Conservation (phyloP, 2,113 vertebrate genomes). For the Thamnaconus septentrionalis region DNA sequence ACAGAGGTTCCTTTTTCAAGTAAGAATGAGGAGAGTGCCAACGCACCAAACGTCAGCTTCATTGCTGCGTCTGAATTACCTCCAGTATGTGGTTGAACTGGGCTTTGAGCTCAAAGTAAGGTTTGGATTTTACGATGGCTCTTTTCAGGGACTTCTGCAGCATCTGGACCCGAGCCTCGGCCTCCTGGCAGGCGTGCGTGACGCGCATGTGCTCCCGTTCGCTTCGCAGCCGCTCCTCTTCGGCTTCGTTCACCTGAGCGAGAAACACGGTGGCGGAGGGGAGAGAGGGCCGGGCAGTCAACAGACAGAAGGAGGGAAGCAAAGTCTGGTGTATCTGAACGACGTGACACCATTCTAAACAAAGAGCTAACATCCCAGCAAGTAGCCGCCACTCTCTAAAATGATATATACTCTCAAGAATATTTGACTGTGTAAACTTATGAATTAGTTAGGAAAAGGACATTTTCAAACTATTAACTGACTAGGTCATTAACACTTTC, state of each 20-base stretch:
- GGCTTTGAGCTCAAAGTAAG: slow-evolving; percentile 93
- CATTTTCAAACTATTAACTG: too few species aligned
- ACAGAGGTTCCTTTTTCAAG: neutral
- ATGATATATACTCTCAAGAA: too few species aligned
- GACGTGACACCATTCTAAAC: too few species aligned
- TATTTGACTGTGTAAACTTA: too few species aligned
- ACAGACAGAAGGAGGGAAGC: neutral
- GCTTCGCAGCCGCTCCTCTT: slow-evolving; percentile 89
- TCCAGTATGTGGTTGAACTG: slow-evolving; percentile 93
- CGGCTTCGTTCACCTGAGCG: slow-evolving; percentile 88
- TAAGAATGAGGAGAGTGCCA: neutral
- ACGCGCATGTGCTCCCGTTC: slow-evolving; percentile 91
- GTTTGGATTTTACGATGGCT: slow-evolving; percentile 90
- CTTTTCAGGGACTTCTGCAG: slow-evolving; percentile 89
- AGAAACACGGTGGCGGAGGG: neutral
- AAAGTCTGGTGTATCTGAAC: neutral
- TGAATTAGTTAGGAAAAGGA: too few species aligned
- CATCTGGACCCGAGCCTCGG: slow-evolving; percentile 87
- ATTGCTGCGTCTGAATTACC: slow-evolving; percentile 65
- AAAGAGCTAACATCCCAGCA: too few species aligned
- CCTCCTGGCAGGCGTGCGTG: slow-evolving; percentile 88
- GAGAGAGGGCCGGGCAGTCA: too few species aligned
- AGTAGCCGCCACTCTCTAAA: too few species aligned
- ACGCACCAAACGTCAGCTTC: neutral
- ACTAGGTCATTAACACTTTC: too few species aligned